A percentile compares a stretch with the other conserved stretches of the same genome.
Conservation (phyloP, 2,888 invertebrate genomes). For the Creontiades dilutus region DNA sequence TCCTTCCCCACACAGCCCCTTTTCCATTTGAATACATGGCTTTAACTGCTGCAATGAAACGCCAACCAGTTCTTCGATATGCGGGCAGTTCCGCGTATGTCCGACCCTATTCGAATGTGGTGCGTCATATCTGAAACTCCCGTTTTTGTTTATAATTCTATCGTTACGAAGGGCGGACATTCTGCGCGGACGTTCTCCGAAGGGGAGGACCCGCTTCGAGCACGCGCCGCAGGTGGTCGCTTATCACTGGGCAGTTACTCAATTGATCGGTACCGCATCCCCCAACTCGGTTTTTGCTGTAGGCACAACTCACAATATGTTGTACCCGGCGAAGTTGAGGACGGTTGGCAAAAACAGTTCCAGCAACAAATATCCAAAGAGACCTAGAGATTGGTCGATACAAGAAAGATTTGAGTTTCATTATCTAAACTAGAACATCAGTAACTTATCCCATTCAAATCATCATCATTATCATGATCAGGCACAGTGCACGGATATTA, state of each 20-base stretch:
- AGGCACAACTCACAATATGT: neutral
- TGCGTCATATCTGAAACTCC: neutral
- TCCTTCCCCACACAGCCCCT: too few species aligned
- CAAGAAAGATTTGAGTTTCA: too few species aligned
- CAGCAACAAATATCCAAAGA: too few species aligned
- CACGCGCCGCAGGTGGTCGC: neutral
- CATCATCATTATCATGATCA: too few species aligned
- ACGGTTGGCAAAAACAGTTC: too few species aligned
- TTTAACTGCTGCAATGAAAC: too few species aligned
- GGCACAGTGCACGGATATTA: too few species aligned
- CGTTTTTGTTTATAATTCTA: slow-evolving; percentile 20
- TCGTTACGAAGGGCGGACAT: neutral
- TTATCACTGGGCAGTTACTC: neutral
- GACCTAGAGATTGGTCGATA: too few species aligned
- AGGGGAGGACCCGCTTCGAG: neutral
- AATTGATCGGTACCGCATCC: neutral
- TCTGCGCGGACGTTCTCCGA: neutral
- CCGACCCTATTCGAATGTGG: neutral
- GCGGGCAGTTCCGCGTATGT: slow-evolving; percentile 5
- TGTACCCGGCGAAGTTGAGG: neutral
- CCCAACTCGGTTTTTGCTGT: neutral
- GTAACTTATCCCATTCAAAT: too few species aligned
- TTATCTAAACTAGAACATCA: too few species aligned
- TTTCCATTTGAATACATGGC: too few species aligned
- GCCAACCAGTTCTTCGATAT: neutral